Evolutionary conservation across 2,888 invertebrate genomes (phyloP).

Genomic region (Cartodere bifasciata): DNA sequence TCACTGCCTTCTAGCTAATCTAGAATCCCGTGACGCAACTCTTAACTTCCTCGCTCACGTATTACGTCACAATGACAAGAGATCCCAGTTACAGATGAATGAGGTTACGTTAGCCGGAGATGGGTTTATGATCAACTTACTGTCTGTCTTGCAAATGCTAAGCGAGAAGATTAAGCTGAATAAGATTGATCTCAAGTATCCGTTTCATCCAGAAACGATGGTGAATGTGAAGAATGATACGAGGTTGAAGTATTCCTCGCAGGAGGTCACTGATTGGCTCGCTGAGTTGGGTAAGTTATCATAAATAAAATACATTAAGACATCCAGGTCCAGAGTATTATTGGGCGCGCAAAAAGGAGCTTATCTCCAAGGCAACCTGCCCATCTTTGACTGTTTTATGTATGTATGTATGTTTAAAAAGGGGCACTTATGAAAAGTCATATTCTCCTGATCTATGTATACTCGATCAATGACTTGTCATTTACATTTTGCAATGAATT

Average conservation of each 20-base stretch:
- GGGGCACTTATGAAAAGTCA: no score
- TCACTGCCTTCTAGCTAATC: slow-evolving; percentile 71
- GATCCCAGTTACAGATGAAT: slow-evolving; percentile 83
- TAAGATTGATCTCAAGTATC: slow-evolving; percentile 80
- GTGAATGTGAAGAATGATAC: slow-evolving; percentile 69
- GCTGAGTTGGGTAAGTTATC: slow-evolving; percentile 45
- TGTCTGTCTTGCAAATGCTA: slow-evolving; percentile 81
- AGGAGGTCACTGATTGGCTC: slow-evolving; percentile 69
- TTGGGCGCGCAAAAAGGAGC: no score
- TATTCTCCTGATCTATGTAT: no score
- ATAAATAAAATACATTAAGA: no score
- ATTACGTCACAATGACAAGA: slow-evolving; percentile 69
- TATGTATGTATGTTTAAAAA: no score
- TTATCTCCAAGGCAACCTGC: no score
- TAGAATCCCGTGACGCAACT: slow-evolving; percentile 65
- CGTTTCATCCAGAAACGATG: slow-evolving; percentile 67
- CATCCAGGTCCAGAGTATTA: no score
- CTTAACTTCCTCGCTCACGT: slow-evolving; percentile 69
- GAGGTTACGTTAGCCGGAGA: slow-evolving; percentile 80
- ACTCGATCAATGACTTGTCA: no score
- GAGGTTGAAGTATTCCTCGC: slow-evolving; percentile 67
- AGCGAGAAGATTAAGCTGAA: slow-evolving; percentile 82
- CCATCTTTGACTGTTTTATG: no score
- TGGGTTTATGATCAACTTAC: slow-evolving; percentile 89
- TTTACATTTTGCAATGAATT: no score